Conservation (phyloP, 2,888 invertebrate genomes). For the Lycophotia porphyrea region DNA sequence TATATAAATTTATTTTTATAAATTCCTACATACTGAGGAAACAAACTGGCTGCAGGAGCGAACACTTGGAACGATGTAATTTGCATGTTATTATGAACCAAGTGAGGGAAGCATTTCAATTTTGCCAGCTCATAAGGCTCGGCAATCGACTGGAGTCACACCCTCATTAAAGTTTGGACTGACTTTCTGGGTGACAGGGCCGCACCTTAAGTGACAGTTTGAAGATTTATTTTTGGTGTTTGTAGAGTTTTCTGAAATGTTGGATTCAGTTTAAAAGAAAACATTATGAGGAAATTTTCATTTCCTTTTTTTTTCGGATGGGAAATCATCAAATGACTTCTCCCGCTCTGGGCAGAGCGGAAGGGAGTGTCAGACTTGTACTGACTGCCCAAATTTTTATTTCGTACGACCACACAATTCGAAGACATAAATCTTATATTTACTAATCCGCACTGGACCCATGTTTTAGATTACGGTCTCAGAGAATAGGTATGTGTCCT, state of each 20-base stretch:
- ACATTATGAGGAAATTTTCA: background rate
- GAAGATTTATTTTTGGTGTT: background rate
- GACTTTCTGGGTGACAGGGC: constrained; percentile 55
- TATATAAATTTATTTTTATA: constrained; percentile 47
- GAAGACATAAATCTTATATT: no score
- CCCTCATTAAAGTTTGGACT: constrained; percentile 72
- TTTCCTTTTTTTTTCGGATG: no score
- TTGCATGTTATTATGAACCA: constrained; percentile 76
- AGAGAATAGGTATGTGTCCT: background rate
- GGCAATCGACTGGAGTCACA: constrained; percentile 68
- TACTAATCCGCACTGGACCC: no score
- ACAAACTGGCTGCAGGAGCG: constrained; percentile 22
- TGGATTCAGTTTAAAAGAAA: background rate
- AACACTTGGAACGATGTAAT: constrained; percentile 69
- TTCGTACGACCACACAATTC: background rate
- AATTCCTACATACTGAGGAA: constrained; percentile 31
- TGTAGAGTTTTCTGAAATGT: background rate
- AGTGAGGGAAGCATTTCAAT: constrained; percentile 73
- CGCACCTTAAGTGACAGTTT: constrained; percentile 7
- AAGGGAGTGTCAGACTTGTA: no score
- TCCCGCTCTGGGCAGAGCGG: no score
- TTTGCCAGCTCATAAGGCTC: constrained; percentile 71
- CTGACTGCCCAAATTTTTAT: no score
- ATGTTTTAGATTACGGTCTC: background rate
- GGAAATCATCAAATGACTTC: no score